Evolutionary conservation across 2,888 invertebrate species (phyloP).

Genomic region (Subacronicta megacephala): DNA sequence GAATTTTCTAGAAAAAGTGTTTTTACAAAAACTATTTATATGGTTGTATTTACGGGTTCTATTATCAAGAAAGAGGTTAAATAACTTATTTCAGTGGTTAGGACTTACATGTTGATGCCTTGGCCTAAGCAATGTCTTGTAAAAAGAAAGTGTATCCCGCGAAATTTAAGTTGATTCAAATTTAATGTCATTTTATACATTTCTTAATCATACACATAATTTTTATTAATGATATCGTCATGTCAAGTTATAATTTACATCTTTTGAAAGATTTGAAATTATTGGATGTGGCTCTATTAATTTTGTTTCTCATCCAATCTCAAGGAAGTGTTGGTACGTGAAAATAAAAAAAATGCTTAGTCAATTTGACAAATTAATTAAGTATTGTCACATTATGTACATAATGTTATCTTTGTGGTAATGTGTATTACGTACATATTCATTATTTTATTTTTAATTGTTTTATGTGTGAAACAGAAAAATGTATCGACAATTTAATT

Average conservation of each 20-base stretch:
- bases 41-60: not conserved
- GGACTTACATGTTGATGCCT: not conserved
- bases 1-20: slow-evolving; percentile 6
- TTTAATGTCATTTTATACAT: not conserved
- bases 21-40: too few relatives aligned
- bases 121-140: not conserved
- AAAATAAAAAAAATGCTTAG: slow-evolving; percentile 1
- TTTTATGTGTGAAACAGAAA: too few relatives aligned
- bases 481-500: too few relatives aligned
- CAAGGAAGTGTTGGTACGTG: slow-evolving; percentile 1
- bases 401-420: too few relatives aligned
- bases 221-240: slow-evolving; percentile 6
- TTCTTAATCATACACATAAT: too few relatives aligned
- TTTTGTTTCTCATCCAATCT: slow-evolving; percentile 4
- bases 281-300: slow-evolving; percentile 1
- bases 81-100: slow-evolving; percentile 1
- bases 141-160: not conserved
- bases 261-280: not conserved
- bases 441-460: too few relatives aligned
- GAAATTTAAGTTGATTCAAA: not conserved
- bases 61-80: slow-evolving; percentile 1
- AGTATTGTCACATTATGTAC: not conserved
- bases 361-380: not conserved
- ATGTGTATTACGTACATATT: too few relatives aligned
- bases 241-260: not conserved